Conservation (phyloP, 1,140 invertebrate genomes). For the Drosophila athabasca region DNA sequence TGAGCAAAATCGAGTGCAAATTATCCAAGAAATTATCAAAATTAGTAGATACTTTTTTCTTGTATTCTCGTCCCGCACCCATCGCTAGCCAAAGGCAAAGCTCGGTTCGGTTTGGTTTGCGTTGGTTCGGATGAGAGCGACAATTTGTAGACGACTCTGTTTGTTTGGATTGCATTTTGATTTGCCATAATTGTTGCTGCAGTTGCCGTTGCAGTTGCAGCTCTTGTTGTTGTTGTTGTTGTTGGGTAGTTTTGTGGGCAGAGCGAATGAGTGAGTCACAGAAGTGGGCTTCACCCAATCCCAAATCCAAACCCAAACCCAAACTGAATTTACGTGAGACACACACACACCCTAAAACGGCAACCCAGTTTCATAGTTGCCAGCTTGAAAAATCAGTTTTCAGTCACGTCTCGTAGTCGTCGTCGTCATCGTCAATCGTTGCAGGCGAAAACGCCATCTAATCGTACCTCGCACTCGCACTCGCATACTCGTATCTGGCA, state of each 20-base stretch:
- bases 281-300: slow-evolving; percentile 32
- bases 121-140: not conserved
- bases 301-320: not conserved
- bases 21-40: too few relatives aligned
- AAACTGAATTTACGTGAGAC: slow-evolving; percentile 8
- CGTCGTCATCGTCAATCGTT: not conserved
- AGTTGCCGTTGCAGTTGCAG: slow-evolving; percentile 10
- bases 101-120: too few relatives aligned
- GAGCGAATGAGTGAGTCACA: slow-evolving; percentile 15
- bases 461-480: too few relatives aligned
- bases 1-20: too few relatives aligned
- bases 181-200: slow-evolving; percentile 55
- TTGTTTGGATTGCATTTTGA: slow-evolving; percentile 58
- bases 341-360: slow-evolving; percentile 27
- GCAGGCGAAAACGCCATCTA: slow-evolving; percentile 8
- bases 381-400: slow-evolving; percentile 31
- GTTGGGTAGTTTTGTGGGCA: slow-evolving; percentile 23
- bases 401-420: slow-evolving; percentile 42
- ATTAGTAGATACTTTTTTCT: too few relatives aligned
- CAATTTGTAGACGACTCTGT: slow-evolving; percentile 12
- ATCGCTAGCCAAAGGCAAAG: too few relatives aligned
- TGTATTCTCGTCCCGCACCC: too few relatives aligned
- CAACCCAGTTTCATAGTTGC: slow-evolving; percentile 37
- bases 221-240: slow-evolving; percentile 10
- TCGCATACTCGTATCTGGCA: slow-evolving; percentile 1